Base-by-base conservation (phyloP, 2,797 vertebrate species). In the Malacoctenus gilli region DNA sequence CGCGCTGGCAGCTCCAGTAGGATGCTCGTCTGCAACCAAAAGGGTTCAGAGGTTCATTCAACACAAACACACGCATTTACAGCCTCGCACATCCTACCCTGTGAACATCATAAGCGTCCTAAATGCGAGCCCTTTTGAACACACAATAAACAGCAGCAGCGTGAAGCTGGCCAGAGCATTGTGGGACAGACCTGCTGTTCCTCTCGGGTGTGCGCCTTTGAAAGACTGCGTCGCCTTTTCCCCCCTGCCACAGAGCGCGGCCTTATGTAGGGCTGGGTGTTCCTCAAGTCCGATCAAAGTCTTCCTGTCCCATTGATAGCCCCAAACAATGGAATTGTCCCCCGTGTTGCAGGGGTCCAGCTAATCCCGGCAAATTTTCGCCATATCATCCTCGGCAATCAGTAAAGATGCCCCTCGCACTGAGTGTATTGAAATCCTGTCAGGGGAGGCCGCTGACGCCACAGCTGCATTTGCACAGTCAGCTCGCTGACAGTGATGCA, bases 291-390 rank as follows among this genome's bases (percentile, higher is more conserved):
- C 23, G 72, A 79, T 87, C 83, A 90, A 90, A 90, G 87, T 78
- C 80, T 88, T 89, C 85, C 86, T 89, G 80, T 77, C 53, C 78
- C 28, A 85, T 87, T 89, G 84, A 87, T 80, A 30, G 47, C 2
- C 2, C 0, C 1, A 49, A 89, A 89, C 87, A 89, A 89, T 87
- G 75, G 80, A 35, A 55, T 73, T 75, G 47, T 61, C 59, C 43
- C n/a, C 34, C 21, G 2, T 21, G 18, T 50, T n/a, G 15, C 13
- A 41, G 35, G 46, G 37, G 12, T 37, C 20, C 13, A 56, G 43
- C 25, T 15, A 28, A 28, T 28, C 25, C 9, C 11, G 0, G 10
- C 21, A 34, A 22, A 66, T 67, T 23, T 48, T n/a, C n/a, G n/a
- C 23, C 65, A 54, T 28, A 39, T 12, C 28, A 39, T 25, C 54